Evolutionary conservation across 2,888 invertebrate species (phyloP), one percentile per base, ranked within the genome.

Genomic region (Allophyes oxyacanthae): DNA sequence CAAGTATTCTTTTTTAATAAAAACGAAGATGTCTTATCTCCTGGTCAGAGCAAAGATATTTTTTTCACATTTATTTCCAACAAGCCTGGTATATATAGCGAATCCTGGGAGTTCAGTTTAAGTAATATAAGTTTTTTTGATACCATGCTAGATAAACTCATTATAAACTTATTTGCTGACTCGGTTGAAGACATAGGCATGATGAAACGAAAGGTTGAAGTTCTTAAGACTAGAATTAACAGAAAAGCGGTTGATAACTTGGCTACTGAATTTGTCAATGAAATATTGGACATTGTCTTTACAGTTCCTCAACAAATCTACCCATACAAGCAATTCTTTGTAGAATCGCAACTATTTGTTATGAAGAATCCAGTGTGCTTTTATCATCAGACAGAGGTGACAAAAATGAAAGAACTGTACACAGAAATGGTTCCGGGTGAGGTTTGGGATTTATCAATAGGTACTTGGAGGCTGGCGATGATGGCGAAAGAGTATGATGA

Each of bases 1-100:
- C 93, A 89, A 77, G 87, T 87, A 0, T 96, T 95, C 75, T 95
- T 90, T 76, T 95, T 95, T 59, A 92, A 95, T 55, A 95, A 95
- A 82, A 95, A 94, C 64, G 94, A 94, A 77, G 88, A 92, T 13
- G 78, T 94, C 0, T 60, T 96, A 37, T 81, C 90, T 0, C 95
- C 95, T 0, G 94, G 95, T 0, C 91, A 95, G 68, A 84, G 75
- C 2, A 86, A 86, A 37, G 69, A 88, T 28, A 70, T 95, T 38
- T 82, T 75, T 10, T 86, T 95, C 30, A 95, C 94, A 65, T 95
- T 95, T 71, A 73, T 91, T 41, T 87, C 94, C 1, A 81, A 84
- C 6, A 75, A 73, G 15, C 80, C 91, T 1, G 90, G 90, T 1
- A 84, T 91, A 7, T 91, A 82, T 37, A 84, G 72, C 2, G 95